phyloP scores from a whole-genome alignment of 1,140 invertebrate genomes.

The Subanguina moxae region DNA sequence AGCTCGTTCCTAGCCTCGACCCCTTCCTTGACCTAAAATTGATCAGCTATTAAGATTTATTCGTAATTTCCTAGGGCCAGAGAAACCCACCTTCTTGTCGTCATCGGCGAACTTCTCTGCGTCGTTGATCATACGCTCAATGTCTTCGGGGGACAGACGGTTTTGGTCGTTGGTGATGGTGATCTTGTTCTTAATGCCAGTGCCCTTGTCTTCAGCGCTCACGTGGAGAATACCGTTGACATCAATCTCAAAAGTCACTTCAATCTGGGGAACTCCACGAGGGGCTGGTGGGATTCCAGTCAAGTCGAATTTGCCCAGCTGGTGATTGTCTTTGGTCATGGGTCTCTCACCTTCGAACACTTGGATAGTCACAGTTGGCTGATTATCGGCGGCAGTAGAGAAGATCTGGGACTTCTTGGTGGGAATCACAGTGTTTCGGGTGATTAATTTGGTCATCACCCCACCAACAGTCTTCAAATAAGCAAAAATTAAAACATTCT shows the following conservation, averaged over 20 bases:
- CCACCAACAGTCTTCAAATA: conserved; percentile 79
- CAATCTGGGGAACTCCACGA: conserved; percentile 93
- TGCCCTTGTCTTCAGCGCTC: conserved; percentile 95
- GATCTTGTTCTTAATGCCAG: conserved; percentile 95
- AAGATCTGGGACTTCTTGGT: conserved; percentile 99
- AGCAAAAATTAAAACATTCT: no score
- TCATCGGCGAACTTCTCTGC: conserved; percentile 97
- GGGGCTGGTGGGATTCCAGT: conserved; percentile 96
- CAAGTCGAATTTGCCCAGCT: conserved; percentile 93
- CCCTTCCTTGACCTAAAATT: conserved; percentile 73
- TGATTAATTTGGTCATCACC: conserved; percentile 98
- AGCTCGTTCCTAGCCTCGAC: conserved; percentile 88
- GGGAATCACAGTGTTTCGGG: conserved; percentile 94
- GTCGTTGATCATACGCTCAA: conserved; percentile 96
- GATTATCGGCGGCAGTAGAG: conserved; percentile 96
- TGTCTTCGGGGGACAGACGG: conserved; percentile 89
- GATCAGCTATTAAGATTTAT: not conserved
- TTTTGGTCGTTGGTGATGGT: conserved; percentile 98
- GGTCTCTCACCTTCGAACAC: conserved; percentile 95
- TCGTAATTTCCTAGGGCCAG: not conserved
- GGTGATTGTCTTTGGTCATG: conserved; percentile 98
- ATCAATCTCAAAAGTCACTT: conserved; percentile 75
- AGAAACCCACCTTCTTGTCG: conserved; percentile 73
- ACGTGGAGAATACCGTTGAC: conserved; percentile 92
- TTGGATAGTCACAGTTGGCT: conserved; percentile 97